Evolutionary conservation across 2,113 vertebrate species (phyloP).

Genomic region (Brienomyrus brachyistius): DNA sequence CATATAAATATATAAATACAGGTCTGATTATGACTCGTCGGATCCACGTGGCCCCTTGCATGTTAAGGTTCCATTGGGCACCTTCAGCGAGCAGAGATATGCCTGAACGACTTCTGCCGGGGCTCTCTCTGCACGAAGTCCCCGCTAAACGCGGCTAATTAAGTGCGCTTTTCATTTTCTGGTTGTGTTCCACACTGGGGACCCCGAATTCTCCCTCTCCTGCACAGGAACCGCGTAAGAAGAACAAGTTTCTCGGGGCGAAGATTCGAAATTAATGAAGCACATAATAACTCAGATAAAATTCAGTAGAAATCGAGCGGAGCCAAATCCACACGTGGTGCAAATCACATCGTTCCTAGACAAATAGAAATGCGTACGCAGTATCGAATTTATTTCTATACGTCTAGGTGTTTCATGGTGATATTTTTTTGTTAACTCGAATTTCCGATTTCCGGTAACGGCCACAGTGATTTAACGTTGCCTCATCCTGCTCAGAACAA

Average conservation of each 20-base stretch:
- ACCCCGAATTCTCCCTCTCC: neutral
- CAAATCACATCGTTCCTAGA: neutral
- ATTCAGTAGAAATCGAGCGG: neutral
- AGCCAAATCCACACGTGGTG: neutral
- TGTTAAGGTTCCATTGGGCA: neutral
- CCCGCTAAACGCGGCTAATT: neutral
- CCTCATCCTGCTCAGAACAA: neutral
- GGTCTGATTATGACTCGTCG: neutral
- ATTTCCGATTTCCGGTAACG: neutral
- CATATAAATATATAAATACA: neutral
- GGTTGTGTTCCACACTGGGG: neutral
- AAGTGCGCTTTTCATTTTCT: neutral
- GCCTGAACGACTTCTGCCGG: neutral
- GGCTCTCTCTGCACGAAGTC: neutral
- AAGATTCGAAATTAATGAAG: neutral
- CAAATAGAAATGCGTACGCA: neutral
- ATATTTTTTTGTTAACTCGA: neutral
- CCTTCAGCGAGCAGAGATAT: neutral
- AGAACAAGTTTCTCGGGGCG: neutral
- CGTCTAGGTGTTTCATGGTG: neutral
- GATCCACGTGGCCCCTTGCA: neutral
- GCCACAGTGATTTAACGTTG: neutral
- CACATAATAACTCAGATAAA: neutral
- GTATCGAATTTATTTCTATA: neutral
- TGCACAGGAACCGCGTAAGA: neutral